Base-by-base conservation (phyloP, 2,888 invertebrate genomes). In the Galeruca laticollis region DNA sequence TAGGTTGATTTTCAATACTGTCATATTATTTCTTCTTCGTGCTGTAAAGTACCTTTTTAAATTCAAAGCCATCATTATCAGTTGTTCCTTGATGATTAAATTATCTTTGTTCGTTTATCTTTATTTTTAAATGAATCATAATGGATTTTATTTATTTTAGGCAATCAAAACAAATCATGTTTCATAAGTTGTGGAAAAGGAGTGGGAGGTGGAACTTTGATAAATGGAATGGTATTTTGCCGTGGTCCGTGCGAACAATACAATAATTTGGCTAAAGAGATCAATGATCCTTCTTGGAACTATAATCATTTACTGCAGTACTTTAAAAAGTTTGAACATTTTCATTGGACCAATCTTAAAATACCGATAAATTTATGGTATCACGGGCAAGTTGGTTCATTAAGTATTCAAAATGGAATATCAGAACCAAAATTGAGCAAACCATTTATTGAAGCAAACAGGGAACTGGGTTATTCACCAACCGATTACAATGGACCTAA, bases 401-500 rank as follows among this genome's bases (percentile, higher is more conserved):
- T 77, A 26, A 51, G 68, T 11, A 73, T 78, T 9, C 73, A 75
- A 67, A 74, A 74, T 60, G 71, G 65, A 31, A 2, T 61, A n/a
- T 68, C 68, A 10, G 5, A 40, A n/a, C 15, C 52, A 31, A 20
- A 18, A 2, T 54, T 69, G 20, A 43, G 65, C 60, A 10, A 69
- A 1, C 20, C 59, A 2, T 71, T 71, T 43, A 21, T 73, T 88
- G 75, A 91, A 90, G 1, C 91, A 77, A 84, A 91, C 2, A 81
- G 87, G 60, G 91, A 93, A 79, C 80, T 93, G 21, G 93, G 93
- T 1, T 92, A 90, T 77, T 84, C 88, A 67, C 87, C 90, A 80
- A 89, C 88, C 60, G 94, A 94, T 82, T 91, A 92, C 0, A 94
- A 93, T 81, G 82, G 81, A 1, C 90, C 90, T 2, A 88, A 88